Evolutionary conservation across 2,888 invertebrate species (phyloP).

Genomic region (Ecdyonurus torrentis): DNA sequence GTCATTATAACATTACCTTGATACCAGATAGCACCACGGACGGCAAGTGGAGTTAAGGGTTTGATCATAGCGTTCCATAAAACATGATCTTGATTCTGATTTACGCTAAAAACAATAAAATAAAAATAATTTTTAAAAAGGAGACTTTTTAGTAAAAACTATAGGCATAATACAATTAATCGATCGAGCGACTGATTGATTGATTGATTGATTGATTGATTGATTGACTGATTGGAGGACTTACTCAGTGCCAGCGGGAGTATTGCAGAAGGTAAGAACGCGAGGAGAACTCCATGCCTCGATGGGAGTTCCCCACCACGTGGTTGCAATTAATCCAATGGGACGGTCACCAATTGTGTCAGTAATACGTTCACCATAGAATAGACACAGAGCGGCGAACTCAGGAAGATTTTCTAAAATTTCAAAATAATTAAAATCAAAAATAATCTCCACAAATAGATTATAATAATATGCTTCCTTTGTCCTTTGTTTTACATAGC

Average conservation of each 20-base stretch:
- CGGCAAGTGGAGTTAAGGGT: background rate
- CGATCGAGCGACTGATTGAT: background rate
- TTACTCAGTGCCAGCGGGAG: background rate
- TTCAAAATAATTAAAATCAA: no score
- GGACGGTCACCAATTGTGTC: background rate
- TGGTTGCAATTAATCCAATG: background rate
- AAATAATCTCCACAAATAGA: no score
- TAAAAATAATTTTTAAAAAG: background rate
- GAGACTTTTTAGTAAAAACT: background rate
- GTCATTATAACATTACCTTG: no score
- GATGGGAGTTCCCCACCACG: constrained; percentile 1
- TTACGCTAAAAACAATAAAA: background rate
- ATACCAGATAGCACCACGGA: constrained; percentile 3
- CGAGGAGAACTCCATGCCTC: constrained; percentile 1
- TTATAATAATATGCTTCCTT: no score
- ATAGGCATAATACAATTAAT: background rate
- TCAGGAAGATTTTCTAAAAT: background rate
- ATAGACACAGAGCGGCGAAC: background rate
- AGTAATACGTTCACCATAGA: background rate
- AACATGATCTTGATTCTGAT: background rate
- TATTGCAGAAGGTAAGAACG: background rate
- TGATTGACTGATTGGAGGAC: background rate
- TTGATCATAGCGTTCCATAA: background rate
- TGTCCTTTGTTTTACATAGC: no score
- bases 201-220: background rate